Base-by-base conservation (phyloP, 2,113 vertebrate species). In the Callipepla squamata region DNA sequence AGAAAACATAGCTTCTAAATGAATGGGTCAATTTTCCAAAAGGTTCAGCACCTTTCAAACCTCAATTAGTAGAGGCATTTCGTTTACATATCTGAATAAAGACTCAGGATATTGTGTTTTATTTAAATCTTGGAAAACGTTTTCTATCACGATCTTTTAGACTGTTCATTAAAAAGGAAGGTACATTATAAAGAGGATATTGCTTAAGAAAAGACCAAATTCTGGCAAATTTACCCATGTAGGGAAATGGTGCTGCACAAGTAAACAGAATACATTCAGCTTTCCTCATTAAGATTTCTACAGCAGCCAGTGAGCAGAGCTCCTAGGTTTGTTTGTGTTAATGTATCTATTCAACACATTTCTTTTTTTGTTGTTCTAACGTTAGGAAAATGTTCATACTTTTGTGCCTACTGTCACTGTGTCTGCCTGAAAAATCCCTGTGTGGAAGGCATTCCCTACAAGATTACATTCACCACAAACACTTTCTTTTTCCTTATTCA, bases 401-500 rank as follows among this genome's bases (percentile, higher is more conserved):
- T 93, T 81, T 87, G 20, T 73, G 30, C 25, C 62, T 86, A 19
- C 50, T 76, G 47, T 89, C 73, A 85, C 40, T 1, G 0, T 23
- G 32, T 47, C 81, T 68, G 66, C 63, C 78, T 85, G 55, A 85
- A 92, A 89, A 92, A 66, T 42, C 81, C 58, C 30, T 34, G 18
- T 2, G 1, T 82, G 45, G 40, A 66, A 62, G 19, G 82, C 87
- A 45, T 82, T 77, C 25, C 34, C 67, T 80, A 36, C 50, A 58
- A 58, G 30, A 58, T 19, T n/a, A n/a, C 55, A 58, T 58, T 58
- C 55, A n/a, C 55, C 32, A 58, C 55, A 87, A 88, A 73, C 22
- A 69, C n/a, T 62, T 93, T 79, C 23, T 65, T 69, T 87, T 84
- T 90, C 59, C 9, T 79, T 85, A 80, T 91, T 90, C 75, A 94